phyloP scores from a whole-genome alignment of 2,888 invertebrate genomes.

The Actias luna region DNA sequence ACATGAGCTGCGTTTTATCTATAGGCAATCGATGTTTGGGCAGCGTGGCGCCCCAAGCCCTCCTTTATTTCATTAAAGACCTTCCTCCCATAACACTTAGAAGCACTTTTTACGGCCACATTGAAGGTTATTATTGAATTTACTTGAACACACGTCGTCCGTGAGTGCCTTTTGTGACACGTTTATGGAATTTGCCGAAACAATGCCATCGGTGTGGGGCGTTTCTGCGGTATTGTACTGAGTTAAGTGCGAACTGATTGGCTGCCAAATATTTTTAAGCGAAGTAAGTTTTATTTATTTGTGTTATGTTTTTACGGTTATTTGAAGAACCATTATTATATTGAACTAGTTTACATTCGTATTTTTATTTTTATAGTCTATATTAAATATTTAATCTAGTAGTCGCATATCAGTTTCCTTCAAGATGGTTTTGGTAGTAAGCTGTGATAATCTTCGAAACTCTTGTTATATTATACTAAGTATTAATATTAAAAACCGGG shows the following conservation, averaged over 20 bases:
- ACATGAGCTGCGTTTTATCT: background rate
- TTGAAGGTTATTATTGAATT: slow-evolving; percentile 50
- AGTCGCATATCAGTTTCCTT: too few relatives aligned
- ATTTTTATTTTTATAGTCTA: too few relatives aligned
- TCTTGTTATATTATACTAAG: too few relatives aligned
- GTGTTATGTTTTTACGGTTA: background rate
- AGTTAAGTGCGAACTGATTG: background rate
- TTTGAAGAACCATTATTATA: background rate
- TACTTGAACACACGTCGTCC: slow-evolving; percentile 46
- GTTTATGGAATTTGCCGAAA: slow-evolving; percentile 22
- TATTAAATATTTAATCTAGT: too few relatives aligned
- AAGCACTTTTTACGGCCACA: slow-evolving; percentile 6
- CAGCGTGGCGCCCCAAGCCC: slow-evolving; percentile 20
- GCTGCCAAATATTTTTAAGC: background rate
- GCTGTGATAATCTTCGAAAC: too few relatives aligned
- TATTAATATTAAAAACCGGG: too few relatives aligned
- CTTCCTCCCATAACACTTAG: slow-evolving; percentile 29
- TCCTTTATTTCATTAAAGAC: slow-evolving; percentile 41
- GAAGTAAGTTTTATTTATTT: background rate
- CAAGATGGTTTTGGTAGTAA: too few relatives aligned
- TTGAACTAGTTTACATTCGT: background rate
- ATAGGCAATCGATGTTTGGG: slow-evolving; percentile 13
- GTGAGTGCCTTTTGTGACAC: slow-evolving; percentile 45
- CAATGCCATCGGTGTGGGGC: slow-evolving; percentile 9
- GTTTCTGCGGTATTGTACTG: background rate